Base-by-base conservation (phyloP, 2,888 invertebrate species). In the Sesamia inferens region DNA sequence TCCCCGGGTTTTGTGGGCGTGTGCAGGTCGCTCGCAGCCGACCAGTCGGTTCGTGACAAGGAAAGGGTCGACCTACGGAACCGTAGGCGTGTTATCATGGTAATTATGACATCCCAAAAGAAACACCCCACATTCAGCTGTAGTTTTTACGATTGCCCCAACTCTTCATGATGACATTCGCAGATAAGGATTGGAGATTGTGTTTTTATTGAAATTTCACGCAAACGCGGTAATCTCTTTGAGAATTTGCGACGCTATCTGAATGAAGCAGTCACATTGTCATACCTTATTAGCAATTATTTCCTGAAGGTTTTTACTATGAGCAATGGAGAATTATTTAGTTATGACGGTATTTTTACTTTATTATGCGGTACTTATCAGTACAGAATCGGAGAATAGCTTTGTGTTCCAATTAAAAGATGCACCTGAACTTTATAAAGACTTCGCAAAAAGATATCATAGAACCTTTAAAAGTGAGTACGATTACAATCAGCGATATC, bases 21-120 rank as follows among this genome's bases (percentile, higher is more conserved):
- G 76, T 74, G 65, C 82, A 86, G 86, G 86, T 85, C 84, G 81
- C 74, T 76, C 81, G 74, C 79, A 83, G 82, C 81, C 83, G 76
- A 71, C 82, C 78, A 79, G 39, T 59, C 69, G 76, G 61, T 72
- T 73, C 54, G 58, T 69, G 84, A 93, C 92, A 92, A 78, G 86
- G 87, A 92, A 93, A 90, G 89, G 93, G 93, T 92, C 88, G 92
- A 85, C 87, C 91, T 85, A 75, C 85, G 78, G 79, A 86, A 85
- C 88, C 85, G 83, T 71, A 82, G 87, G 86, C 88, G 88, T 88
- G 89, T 87, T 90, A 88, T 89, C 88, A 84, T 84, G 85, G 88
- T 92, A 91, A 91, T 92, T 92, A 92, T 92, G 89, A 90, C 90
- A 90, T 87, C 85, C 84, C 73, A 70, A 86, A 87, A 87, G 80